Percentiles rank a stretch among this genome's conserved stretches.
Conservation (phyloP, 2,797 vertebrate species). For the Morus bassanus region DNA sequence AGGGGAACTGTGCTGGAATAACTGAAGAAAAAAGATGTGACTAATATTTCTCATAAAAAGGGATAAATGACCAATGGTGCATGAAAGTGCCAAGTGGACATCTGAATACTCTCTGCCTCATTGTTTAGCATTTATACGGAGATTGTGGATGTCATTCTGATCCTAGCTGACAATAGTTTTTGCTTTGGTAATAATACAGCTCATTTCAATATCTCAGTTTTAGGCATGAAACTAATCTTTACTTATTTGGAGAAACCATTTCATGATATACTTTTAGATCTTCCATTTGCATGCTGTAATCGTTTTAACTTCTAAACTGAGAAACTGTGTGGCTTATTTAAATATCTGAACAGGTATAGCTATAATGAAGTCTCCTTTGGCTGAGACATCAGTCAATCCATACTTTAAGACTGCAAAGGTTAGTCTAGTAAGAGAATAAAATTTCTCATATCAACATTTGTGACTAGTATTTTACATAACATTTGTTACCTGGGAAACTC, state of each 20-base stretch:
- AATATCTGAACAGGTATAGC: neutral
- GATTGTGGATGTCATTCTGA: neutral
- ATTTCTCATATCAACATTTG: neutral
- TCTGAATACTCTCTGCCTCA: neutral
- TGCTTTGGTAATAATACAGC: neutral
- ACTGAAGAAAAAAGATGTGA: neutral
- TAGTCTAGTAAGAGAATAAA: neutral
- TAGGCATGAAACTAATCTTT: neutral
- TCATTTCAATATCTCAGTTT: neutral
- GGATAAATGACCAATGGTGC: neutral
- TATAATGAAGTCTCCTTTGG: neutral
- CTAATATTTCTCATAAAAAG: neutral
- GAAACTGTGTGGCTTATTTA: neutral
- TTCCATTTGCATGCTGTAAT: neutral
- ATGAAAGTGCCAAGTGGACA: neutral
- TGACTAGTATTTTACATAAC: neutral
- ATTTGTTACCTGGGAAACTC: neutral
- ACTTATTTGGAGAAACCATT: neutral
- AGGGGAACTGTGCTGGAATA: neutral
- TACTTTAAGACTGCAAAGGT: neutral
- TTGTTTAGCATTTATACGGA: neutral
- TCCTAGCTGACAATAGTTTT: neutral
- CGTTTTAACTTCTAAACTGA: neutral
- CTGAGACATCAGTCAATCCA: neutral
- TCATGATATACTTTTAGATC: neutral